Conservation (phyloP, 2,797 vertebrate species). For the Brachymystax lenok region DNA sequence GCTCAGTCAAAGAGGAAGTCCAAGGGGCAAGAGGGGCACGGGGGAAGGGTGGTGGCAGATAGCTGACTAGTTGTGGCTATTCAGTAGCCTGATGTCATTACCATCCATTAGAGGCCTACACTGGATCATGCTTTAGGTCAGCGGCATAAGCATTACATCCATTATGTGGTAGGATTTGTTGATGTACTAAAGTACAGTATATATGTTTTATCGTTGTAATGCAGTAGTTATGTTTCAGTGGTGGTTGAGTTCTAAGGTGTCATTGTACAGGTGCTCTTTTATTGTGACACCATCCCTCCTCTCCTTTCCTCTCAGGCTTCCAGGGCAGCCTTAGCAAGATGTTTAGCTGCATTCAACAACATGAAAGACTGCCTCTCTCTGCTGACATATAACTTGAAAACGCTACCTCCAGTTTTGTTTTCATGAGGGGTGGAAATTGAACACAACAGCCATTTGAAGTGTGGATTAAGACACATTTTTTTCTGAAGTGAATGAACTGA, state of each 20-base stretch:
- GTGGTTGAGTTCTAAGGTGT: background rate
- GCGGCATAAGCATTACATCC: background rate
- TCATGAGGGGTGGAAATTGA: slow-evolving; percentile 44
- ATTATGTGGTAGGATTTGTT: background rate
- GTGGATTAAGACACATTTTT: slow-evolving; percentile 32
- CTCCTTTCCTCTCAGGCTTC: background rate
- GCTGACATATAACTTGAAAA: slow-evolving; percentile 43
- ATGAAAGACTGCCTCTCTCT: slow-evolving; percentile 16
- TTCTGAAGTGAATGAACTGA: slow-evolving; percentile 27
- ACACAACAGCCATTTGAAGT: slow-evolving; percentile 52
- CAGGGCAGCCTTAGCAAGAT: background rate
- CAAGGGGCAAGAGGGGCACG: too few species aligned
- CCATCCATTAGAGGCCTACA: background rate
- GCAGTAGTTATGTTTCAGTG: background rate
- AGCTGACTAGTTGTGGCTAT: too few species aligned
- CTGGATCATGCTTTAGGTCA: background rate
- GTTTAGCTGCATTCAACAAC: background rate
- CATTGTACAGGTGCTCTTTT: background rate
- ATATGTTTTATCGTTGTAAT: background rate
- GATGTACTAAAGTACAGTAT: too few species aligned
- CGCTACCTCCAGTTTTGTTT: slow-evolving; percentile 49
- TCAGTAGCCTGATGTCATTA: background rate
- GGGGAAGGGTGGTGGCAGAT: too few species aligned
- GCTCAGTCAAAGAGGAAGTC: too few species aligned
- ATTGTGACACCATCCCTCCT: background rate